Evolutionary conservation across 2,113 vertebrate species (phyloP), one percentile per base, ranked within the genome.

Genomic region (Emydura subglobosa): DNA sequence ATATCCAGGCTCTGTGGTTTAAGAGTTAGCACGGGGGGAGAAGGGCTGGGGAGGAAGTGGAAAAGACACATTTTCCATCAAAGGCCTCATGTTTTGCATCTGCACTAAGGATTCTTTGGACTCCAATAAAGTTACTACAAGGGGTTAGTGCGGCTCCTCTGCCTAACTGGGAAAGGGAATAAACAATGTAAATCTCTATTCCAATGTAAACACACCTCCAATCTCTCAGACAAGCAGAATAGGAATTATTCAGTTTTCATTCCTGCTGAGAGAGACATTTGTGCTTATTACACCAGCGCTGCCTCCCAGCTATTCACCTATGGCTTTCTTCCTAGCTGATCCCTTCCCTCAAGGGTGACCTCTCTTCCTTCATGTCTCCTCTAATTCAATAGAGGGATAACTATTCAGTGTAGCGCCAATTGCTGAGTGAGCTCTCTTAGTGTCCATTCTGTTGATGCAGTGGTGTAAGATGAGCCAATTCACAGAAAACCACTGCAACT

Each of bases 381-480:
- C 68, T 74, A 39, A 24, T 24, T 42, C 72, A 42, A 65, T 51
- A 54, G 79, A 78, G 79, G 81, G n/a, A 17, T 34, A 89, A 27
- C n/a, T 79, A 47, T 84, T 90, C 83, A 81, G 84, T 82, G 76
- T 29, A 24, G 12, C 53, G 54, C 9, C 47, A 5, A 29, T 1
- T 59, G 86, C 14, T 12, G 27, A 89, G 74, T 24, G 50, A 88
- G 42, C 84, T 86, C 84, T 82, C 49, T 50, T 50, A 87, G 72
- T 27, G 57, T 19, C 39, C 68, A 80, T 25, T 12, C 19, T 76
- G 68, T 49, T 42, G 84, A 49, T 13, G 16, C 59, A 59, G 91
- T 21, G 42, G 85, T 5, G 1, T 2, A 42, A 93, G 78, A 65
- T n/a, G 50, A 87, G 39, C 14, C 55, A 14, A 57, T n/a, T 84